Evolutionary conservation across 2,888 invertebrate genomes (phyloP).

Genomic region (Stegana nigrithorax): DNA sequence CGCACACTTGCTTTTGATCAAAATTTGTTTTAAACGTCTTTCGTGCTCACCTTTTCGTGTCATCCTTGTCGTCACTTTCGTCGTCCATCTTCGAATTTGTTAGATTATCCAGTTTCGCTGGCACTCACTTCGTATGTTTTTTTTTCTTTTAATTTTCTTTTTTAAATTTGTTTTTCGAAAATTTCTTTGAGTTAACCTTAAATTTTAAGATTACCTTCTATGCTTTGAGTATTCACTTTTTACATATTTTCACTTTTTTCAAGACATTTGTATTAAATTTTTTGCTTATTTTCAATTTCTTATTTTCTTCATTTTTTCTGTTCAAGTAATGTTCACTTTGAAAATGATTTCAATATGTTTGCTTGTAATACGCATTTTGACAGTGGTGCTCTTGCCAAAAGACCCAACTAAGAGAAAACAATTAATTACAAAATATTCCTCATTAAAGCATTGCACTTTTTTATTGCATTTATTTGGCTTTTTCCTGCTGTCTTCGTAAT

Average conservation of each 20-base stretch:
- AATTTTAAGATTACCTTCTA: not conserved
- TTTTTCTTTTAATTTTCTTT: not conserved
- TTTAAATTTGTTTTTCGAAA: conserved; percentile 14
- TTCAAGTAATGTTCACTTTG: conserved; percentile 53
- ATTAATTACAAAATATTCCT: too few relatives aligned
- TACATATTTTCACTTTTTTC: conserved; percentile 18
- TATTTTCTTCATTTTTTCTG: conserved; percentile 21
- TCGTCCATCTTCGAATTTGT: conserved; percentile 75
- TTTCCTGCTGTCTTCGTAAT: not conserved
- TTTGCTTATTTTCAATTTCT: conserved; percentile 21
- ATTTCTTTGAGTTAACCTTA: not conserved
- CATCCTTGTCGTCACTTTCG: conserved; percentile 86
- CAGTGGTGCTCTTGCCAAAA: not conserved
- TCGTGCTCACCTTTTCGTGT: conserved; percentile 83
- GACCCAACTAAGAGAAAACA: not conserved
- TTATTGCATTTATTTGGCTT: not conserved
- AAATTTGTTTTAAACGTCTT: too few relatives aligned
- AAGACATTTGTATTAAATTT: conserved; percentile 21
- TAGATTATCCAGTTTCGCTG: conserved; percentile 45
- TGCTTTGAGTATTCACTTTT: not conserved
- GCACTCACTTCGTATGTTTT: not conserved
- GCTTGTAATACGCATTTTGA: conserved; percentile 44
- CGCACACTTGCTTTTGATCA: too few relatives aligned
- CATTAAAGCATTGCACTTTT: too few relatives aligned
- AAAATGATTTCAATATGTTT: conserved; percentile 46